Conservation (phyloP, 2,888 invertebrate species). For the Pyrrhia umbra region DNA sequence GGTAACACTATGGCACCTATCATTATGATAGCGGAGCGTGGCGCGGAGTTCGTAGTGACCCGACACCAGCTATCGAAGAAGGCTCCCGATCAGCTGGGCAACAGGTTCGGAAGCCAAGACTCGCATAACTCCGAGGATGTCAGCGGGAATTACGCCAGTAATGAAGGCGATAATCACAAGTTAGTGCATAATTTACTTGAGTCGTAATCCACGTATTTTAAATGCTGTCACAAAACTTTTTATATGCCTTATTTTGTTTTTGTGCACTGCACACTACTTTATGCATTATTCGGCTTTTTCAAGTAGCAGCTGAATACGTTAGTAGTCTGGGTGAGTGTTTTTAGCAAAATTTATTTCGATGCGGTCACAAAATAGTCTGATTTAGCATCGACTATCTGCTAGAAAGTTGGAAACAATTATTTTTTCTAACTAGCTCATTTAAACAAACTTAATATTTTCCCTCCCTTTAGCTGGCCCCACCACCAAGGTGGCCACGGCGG, state of each 20-base stretch:
- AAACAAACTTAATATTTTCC: background rate
- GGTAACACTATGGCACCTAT: slow-evolving; percentile 91
- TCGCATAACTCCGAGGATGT: slow-evolving; percentile 50
- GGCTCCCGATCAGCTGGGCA: slow-evolving; percentile 64
- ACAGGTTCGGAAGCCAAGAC: slow-evolving; percentile 69
- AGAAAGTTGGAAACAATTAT: too few species aligned
- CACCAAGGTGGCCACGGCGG: slow-evolving; percentile 60
- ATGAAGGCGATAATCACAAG: slow-evolving; percentile 41
- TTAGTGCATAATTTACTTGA: too few species aligned
- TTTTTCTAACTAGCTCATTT: background rate
- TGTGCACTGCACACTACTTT: too few species aligned
- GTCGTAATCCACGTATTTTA: too few species aligned
- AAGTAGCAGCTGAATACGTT: too few species aligned
- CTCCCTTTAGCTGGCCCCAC: slow-evolving; percentile 63
- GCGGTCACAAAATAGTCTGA: too few species aligned
- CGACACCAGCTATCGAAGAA: slow-evolving; percentile 82
- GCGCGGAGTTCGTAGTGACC: slow-evolving; percentile 86
- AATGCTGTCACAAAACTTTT: too few species aligned
- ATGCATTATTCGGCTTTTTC: too few species aligned
- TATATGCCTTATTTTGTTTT: too few species aligned
- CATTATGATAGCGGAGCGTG: slow-evolving; percentile 91
- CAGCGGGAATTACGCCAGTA: slow-evolving; percentile 55
- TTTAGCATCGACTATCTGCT: too few species aligned
- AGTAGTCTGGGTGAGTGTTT: too few species aligned
- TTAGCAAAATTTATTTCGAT: too few species aligned